A percentile compares a stretch with the other conserved stretches of the same genome.
phyloP scores from a whole-genome alignment of 2,797 vertebrate species.

The Sphenopsis melanotis region DNA sequence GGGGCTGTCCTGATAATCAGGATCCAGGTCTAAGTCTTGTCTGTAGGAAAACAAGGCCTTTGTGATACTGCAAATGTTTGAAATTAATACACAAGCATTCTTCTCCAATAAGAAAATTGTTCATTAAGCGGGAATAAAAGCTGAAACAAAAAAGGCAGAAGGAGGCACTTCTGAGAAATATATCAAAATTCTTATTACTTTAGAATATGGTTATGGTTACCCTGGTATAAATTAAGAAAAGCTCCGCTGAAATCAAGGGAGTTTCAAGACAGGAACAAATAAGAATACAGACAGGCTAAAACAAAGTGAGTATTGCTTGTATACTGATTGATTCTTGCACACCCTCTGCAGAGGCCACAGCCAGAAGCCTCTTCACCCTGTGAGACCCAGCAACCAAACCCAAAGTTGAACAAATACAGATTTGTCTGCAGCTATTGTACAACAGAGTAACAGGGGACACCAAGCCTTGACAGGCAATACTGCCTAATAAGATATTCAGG shows the following conservation, averaged over 20 bases:
- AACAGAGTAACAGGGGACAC: conserved; percentile 27
- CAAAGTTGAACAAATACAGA: background rate
- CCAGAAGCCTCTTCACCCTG: background rate
- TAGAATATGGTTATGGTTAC: conserved; percentile 38
- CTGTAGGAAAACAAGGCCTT: background rate
- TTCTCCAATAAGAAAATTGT: conserved; percentile 13
- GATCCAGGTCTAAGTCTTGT: background rate
- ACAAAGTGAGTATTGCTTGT: background rate
- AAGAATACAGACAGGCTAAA: background rate
- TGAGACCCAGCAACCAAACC: background rate
- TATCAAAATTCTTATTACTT: conserved; percentile 26
- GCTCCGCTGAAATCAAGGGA: conserved; percentile 36
- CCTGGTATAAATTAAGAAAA: conserved; percentile 51
- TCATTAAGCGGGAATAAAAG: conserved; percentile 33
- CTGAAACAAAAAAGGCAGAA: conserved; percentile 28
- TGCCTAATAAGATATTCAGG: conserved; percentile 73
- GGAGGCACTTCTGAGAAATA: conserved; percentile 41
- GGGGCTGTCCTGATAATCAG: background rate
- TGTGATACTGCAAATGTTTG: background rate
- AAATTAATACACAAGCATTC: background rate
- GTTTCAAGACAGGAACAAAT: background rate
- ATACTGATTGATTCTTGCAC: background rate
- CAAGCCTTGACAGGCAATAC: conserved; percentile 40
- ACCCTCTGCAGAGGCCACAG: background rate
- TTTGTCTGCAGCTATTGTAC: conserved; percentile 11